Percentiles rank a stretch among this genome's conserved stretches.
These are phyloP conservation scores for Zootermopsis nevadensis DNA, from an alignment of 2,888 invertebrate genomes.

Conservation along the genomic window DNA sequence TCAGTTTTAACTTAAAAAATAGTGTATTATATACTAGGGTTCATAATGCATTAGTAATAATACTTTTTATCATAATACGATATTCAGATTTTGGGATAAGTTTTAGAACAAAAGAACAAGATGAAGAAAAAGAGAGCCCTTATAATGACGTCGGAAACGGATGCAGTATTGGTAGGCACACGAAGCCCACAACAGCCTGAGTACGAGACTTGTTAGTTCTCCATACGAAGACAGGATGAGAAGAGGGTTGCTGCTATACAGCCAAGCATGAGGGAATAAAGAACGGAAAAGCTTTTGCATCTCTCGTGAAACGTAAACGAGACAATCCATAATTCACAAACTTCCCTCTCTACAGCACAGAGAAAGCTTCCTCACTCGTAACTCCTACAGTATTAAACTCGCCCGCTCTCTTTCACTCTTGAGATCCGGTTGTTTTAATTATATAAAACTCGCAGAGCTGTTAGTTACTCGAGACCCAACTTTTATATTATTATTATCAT, in stretches of 20 bases:
- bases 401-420: conserved; percentile 32
- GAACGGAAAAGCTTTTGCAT: conserved; percentile 44
- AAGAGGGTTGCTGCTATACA: neutral
- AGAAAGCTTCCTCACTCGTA: conserved; percentile 32
- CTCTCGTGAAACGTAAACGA: conserved; percentile 40
- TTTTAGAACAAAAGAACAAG: conserved; percentile 26
- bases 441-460: conserved; percentile 29
- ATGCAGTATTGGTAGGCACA: conserved; percentile 19
- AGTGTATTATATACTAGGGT: conserved; percentile 20
- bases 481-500: conserved; percentile 37
- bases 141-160: conserved; percentile 34
- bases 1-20: neutral
- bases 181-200: conserved; percentile 15
- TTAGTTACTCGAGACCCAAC: conserved; percentile 21
- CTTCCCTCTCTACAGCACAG: conserved; percentile 39
- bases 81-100: conserved; percentile 35
- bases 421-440: conserved; percentile 41
- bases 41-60: conserved; percentile 8
- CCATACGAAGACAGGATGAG: conserved; percentile 33
- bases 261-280: conserved; percentile 21
- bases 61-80: neutral
- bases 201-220: neutral
- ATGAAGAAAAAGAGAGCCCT: conserved; percentile 12
- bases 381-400: conserved; percentile 11
- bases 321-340: conserved; percentile 43